phyloP scores from a whole-genome alignment of 2,797 vertebrate species.

The Remorina albescens region DNA sequence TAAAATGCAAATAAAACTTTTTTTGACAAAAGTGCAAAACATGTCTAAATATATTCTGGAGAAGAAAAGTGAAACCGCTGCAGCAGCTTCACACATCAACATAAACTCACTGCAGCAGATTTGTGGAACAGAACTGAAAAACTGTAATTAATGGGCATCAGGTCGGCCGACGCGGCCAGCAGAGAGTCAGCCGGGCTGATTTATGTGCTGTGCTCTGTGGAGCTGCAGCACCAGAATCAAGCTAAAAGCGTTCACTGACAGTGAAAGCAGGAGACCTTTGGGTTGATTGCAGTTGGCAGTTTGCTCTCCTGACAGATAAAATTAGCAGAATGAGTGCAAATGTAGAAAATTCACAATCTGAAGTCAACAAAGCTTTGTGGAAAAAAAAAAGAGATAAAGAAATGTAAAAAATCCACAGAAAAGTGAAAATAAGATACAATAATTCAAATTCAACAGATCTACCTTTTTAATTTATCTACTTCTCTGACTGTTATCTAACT shows the following conservation, averaged over 20 bases:
- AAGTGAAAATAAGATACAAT: too few species aligned
- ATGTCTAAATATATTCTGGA: too few species aligned
- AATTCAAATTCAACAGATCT: too few species aligned
- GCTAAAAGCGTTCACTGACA: neutral
- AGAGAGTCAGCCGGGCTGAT: neutral
- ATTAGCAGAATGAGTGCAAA: neutral
- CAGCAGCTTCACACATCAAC: neutral
- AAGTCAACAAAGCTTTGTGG: too few species aligned
- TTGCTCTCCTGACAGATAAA: neutral
- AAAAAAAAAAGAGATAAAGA: too few species aligned
- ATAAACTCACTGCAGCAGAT: neutral
- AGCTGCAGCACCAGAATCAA: neutral
- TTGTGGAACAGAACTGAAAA: neutral
- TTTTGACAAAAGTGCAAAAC: too few species aligned
- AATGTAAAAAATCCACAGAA: too few species aligned
- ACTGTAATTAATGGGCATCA: neutral
- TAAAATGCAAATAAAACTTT: too few species aligned
- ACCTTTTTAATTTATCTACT: too few species aligned
- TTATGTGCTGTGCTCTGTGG: neutral
- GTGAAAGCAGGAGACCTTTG: neutral
- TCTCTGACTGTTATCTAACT: too few species aligned
- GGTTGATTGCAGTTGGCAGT: neutral
- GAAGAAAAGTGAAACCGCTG: too few species aligned
- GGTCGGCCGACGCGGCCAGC: neutral
- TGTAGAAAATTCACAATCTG: neutral